Conservation (phyloP, 2,113 vertebrate species). For the Perca flavescens region DNA sequence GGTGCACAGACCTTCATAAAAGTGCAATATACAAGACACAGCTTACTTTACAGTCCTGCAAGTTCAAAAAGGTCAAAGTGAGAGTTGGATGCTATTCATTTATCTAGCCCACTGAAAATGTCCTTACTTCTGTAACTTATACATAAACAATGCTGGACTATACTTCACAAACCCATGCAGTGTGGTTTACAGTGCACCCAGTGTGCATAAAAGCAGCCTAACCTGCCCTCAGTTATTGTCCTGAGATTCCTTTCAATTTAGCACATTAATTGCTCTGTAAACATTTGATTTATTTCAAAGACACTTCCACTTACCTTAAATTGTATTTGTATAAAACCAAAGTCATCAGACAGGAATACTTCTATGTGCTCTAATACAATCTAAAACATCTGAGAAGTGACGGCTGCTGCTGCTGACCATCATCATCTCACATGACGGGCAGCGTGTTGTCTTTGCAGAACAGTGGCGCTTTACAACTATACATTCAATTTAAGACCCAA, state of each 20-base stretch:
- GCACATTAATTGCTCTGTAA: slow-evolving; percentile 73
- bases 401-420: slow-evolving; percentile 22
- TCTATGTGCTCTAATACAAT: slow-evolving; percentile 60
- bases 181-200: slow-evolving; percentile 11
- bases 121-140: not conserved
- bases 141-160: slow-evolving; percentile 15
- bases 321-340: slow-evolving; percentile 68
- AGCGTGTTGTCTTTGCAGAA: slow-evolving; percentile 66
- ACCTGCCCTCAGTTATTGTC: slow-evolving; percentile 36
- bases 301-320: slow-evolving; percentile 65
- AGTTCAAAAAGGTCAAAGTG: slow-evolving; percentile 9
- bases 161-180: slow-evolving; percentile 3
- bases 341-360: slow-evolving; percentile 76
- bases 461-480: slow-evolving; percentile 54
- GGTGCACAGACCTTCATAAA: not conserved
- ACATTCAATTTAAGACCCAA: slow-evolving; percentile 44
- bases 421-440: slow-evolving; percentile 47
- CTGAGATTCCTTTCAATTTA: slow-evolving; percentile 59
- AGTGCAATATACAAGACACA: not conserved
- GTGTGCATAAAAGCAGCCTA: slow-evolving; percentile 8
- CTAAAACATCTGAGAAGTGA: slow-evolving; percentile 58
- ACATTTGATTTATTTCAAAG: slow-evolving; percentile 80
- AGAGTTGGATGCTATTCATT: not conserved
- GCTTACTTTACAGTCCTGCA: not conserved
- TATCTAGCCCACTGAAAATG: slow-evolving; percentile 7